Evolutionary conservation across 2,888 invertebrate genomes (phyloP).

Genomic region (Dasypogon diadema): DNA sequence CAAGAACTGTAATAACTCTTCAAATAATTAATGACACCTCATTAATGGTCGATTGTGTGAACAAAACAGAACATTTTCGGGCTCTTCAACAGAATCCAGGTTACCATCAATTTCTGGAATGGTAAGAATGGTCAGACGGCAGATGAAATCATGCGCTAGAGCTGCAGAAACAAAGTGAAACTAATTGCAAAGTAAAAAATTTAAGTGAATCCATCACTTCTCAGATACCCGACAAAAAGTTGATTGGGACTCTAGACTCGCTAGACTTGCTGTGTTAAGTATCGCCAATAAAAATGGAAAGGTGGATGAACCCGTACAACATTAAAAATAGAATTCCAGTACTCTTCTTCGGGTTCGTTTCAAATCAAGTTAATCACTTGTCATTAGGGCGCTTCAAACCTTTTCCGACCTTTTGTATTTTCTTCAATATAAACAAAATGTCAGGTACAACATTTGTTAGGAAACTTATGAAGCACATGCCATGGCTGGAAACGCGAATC

Average conservation of each 20-base stretch:
- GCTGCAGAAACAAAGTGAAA: constrained; percentile 45
- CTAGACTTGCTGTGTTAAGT: background rate
- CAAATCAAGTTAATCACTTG: constrained; percentile 29
- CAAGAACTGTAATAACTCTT: background rate
- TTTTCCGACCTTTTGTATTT: background rate
- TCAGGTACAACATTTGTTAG: too few species aligned
- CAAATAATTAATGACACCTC: constrained; percentile 33
- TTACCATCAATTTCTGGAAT: background rate
- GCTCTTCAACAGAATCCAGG: background rate
- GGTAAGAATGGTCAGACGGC: constrained; percentile 2
- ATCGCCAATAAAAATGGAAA: constrained; percentile 31
- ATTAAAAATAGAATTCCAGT: constrained; percentile 29
- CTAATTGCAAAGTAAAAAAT: constrained; percentile 44
- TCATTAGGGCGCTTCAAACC: constrained; percentile 15
- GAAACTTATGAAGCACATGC: too few species aligned
- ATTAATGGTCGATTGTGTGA: constrained; percentile 28
- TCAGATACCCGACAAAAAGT: constrained; percentile 13
- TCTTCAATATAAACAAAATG: background rate
- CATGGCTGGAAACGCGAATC: background rate
- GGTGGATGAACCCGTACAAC: constrained; percentile 7
- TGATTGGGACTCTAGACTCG: constrained; percentile 14
- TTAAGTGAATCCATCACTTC: constrained; percentile 39
- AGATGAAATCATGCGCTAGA: constrained; percentile 6
- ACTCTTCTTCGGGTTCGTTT: background rate
- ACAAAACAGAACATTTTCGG: constrained; percentile 41